Evolutionary conservation across 2,888 invertebrate genomes (phyloP), one percentile per base, ranked within the genome.

Genomic region (Thalpophila matura): DNA sequence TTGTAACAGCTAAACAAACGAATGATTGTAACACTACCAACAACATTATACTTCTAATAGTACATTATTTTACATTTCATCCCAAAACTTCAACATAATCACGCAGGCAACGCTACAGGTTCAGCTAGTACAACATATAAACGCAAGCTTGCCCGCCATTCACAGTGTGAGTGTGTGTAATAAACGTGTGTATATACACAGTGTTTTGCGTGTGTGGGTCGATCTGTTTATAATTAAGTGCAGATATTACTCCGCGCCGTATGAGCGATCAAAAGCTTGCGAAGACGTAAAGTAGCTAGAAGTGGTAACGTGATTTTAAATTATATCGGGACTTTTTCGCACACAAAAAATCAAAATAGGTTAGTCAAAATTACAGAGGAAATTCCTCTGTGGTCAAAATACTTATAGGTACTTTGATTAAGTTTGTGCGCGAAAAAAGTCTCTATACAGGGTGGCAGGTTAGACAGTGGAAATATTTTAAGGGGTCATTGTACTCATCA

Each of bases 261-360:
- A 63, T 67, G 81, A 81, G 45, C 73, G 74, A 79, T 81, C 81
- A 81, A 79, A 79, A 73, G 77, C 33, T 55, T 54, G 12, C 66
- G 1, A 6, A 22, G 60, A 61, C 4, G 3, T 14, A 24, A 6
- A 18, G 9, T 12, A n/a, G 14, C 43, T 63, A 31, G 75, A 77
- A 54, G 50, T n/a, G 75, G 4, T 22, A 4, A 0, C 0, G 10
- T 24, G 33, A 7, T 33, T 1, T n/a, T 0, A 7, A 6, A n/a
- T n/a, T n/a, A n/a, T n/a, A n/a, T n/a, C n/a, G n/a, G n/a, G n/a
- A n/a, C n/a, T n/a, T n/a, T n/a, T 33, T 33, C 14, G 0, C 6
- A 6, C 14, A 6, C n/a, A 14, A n/a, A n/a, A n/a, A n/a, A n/a
- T n/a, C n/a, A n/a, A n/a, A n/a, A n/a, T n/a, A n/a, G n/a, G n/a